A percentile compares a stretch with the other conserved stretches of the same genome.
phyloP scores from a whole-genome alignment of 2,113 vertebrate genomes.

The Paramormyrops kingsleyae region DNA sequence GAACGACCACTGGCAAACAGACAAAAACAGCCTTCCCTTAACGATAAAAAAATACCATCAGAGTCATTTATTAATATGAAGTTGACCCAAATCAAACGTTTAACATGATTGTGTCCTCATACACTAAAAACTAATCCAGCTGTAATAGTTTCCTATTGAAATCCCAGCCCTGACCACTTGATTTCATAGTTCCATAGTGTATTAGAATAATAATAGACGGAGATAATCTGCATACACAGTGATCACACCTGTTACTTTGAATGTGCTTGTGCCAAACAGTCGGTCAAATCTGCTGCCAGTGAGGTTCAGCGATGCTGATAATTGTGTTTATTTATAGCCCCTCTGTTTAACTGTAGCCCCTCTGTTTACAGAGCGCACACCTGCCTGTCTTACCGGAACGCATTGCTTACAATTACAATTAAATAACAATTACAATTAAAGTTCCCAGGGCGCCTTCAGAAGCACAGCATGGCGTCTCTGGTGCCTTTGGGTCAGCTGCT shows the following conservation, averaged over 20 bases:
- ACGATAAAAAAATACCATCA: not conserved
- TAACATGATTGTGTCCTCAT: not conserved
- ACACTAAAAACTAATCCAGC: not conserved
- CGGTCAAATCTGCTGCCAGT: not conserved
- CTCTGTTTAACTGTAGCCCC: not conserved
- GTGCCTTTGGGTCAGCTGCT: not conserved
- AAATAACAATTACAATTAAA: slow-evolving; percentile 6
- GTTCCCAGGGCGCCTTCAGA: not conserved
- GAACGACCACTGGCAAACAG: not conserved
- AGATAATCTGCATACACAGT: not conserved
- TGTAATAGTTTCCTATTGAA: not conserved
- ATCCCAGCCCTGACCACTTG: not conserved
- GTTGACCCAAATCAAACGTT: not conserved
- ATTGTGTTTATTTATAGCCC: not conserved
- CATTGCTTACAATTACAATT: slow-evolving; percentile 21
- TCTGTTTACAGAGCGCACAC: not conserved
- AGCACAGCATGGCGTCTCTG: not conserved
- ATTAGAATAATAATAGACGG: not conserved
- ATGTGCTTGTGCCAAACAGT: not conserved
- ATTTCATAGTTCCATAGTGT: not conserved
- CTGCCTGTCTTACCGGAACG: not conserved
- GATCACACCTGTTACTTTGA: not conserved
- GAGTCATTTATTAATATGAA: not conserved
- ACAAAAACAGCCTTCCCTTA: not conserved
- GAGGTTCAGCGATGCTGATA: not conserved